Percentiles rank a stretch among this genome's conserved stretches.
phyloP scores from a whole-genome alignment of 2,113 vertebrate species.

The Lophura nycthemera region DNA sequence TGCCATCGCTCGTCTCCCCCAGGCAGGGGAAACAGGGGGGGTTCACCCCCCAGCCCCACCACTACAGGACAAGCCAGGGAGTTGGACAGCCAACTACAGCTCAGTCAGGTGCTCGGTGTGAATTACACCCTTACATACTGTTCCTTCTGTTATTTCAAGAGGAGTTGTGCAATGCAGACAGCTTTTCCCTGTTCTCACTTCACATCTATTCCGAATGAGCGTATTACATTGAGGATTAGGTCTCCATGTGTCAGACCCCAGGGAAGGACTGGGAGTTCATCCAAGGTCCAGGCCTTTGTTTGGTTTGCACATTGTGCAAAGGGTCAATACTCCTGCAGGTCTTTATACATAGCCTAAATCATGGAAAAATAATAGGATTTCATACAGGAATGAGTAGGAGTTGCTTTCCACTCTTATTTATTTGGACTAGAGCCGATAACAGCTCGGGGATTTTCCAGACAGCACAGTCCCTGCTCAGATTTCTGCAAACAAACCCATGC shows the following conservation, averaged over 20 bases:
- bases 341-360: neutral
- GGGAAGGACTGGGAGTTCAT: constrained; percentile 5
- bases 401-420: constrained; percentile 24
- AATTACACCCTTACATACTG: fast-evolving
- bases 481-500: neutral
- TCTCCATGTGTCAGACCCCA: neutral
- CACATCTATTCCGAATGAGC: neutral
- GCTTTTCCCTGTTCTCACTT: neutral
- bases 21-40: neutral
- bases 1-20: neutral
- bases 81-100: neutral
- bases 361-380: neutral
- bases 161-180: neutral
- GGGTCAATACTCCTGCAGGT: neutral
- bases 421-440: neutral
- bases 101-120: neutral
- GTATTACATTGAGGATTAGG: neutral
- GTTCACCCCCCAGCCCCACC: neutral
- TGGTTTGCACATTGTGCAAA: neutral
- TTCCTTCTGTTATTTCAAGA: neutral
- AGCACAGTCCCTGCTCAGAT: neutral
- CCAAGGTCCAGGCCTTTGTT: constrained; percentile 29
- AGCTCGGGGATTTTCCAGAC: constrained; percentile 36
- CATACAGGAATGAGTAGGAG: constrained; percentile 15
- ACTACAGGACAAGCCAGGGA: neutral